A percentile compares a stretch with the other conserved stretches of the same genome.
phyloP scores from a whole-genome alignment of 2,797 vertebrate species.

The Coregonus ussuriensis region DNA sequence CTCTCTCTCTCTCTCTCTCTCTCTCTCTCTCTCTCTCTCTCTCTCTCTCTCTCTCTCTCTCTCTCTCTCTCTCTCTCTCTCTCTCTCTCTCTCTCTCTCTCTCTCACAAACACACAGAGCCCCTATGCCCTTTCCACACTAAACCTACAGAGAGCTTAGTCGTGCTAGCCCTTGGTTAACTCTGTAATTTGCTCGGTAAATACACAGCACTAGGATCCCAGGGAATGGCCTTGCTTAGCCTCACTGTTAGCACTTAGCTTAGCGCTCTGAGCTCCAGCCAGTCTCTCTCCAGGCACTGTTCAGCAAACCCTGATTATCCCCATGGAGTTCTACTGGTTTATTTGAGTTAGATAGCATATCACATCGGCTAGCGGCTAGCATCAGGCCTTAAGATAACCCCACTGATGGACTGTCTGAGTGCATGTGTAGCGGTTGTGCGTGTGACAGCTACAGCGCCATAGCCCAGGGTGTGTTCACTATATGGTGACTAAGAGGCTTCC shows the following conservation, averaged over 20 bases:
- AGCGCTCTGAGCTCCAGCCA: conserved; percentile 19
- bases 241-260: conserved; percentile 39
- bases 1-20: too few species aligned
- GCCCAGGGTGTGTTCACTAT: too few species aligned
- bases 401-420: conserved; percentile 11
- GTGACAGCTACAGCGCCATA: not conserved
- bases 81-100: not conserved
- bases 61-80: too few species aligned
- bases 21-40: too few species aligned
- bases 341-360: conserved; percentile 42
- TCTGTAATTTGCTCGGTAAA: conserved; percentile 78
- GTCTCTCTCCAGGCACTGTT: conserved; percentile 33
- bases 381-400: conserved; percentile 10
- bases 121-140: conserved; percentile 37
- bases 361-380: conserved; percentile 15
- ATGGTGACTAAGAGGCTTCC: too few species aligned
- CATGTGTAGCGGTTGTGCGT: not conserved
- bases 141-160: conserved; percentile 69
- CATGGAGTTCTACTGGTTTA: conserved; percentile 33
- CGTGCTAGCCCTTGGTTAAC: conserved; percentile 61
- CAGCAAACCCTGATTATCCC: conserved; percentile 46
- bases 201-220: conserved; percentile 61
- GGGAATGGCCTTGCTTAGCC: conserved; percentile 54
- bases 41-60: too few species aligned
- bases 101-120: not conserved